Evolutionary conservation across 2,888 invertebrate genomes (phyloP).

Genomic region (Coenonympha arcania): DNA sequence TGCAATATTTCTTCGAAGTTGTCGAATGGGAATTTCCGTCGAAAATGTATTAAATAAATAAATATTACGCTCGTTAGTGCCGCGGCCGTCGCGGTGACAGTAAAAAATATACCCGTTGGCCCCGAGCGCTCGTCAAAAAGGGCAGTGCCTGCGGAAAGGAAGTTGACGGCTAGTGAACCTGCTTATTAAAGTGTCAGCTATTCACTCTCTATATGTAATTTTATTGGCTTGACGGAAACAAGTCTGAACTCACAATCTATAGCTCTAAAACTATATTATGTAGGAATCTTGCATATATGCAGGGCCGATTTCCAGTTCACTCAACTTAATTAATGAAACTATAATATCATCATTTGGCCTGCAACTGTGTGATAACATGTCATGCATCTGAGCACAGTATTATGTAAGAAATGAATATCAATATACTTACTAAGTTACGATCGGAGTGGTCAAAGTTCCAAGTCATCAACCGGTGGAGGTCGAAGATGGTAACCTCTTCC

Average conservation of each 20-base stretch:
- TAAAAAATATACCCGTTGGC: slow-evolving; percentile 2
- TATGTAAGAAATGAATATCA: neutral
- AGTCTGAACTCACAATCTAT: neutral
- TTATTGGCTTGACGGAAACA: neutral
- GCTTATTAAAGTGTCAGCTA: neutral
- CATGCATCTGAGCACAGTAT: neutral
- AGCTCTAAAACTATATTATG: neutral
- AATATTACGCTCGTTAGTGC: neutral
- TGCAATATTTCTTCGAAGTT: neutral
- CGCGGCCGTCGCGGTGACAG: neutral
- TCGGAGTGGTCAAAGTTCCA: neutral
- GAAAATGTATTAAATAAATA: neutral
- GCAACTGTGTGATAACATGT: neutral
- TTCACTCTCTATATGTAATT: neutral
- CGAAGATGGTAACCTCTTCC: neutral
- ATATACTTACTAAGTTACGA: neutral
- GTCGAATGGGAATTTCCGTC: neutral
- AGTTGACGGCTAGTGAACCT: neutral
- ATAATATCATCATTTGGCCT: no score
- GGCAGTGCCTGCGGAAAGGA: slow-evolving; percentile 4
- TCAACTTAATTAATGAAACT: no score
- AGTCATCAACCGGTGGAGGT: neutral
- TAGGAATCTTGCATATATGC: no score
- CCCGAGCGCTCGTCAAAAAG: neutral
- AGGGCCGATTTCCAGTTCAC: neutral